Conservation (phyloP, 2,797 vertebrate species). For the Serranus cabrilla region DNA sequence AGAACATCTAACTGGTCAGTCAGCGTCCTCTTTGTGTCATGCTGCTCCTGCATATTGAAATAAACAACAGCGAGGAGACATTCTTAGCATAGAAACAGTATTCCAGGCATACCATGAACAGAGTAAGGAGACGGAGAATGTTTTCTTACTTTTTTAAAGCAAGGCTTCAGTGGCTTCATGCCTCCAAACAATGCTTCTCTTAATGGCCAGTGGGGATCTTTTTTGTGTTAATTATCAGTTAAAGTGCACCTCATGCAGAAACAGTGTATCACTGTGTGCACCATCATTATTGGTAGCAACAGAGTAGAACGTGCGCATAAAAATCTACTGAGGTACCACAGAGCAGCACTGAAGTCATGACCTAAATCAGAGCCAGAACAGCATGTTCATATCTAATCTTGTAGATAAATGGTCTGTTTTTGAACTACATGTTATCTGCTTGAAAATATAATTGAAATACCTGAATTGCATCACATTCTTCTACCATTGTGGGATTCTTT, state of each 20-base stretch:
- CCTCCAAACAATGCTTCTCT: conserved; percentile 5
- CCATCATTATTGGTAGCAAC: conserved; percentile 14
- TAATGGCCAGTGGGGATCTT: background rate
- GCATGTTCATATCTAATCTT: conserved; percentile 15
- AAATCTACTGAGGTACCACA: conserved; percentile 17
- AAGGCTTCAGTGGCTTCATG: conserved; percentile 2
- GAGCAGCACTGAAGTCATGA: conserved; percentile 22
- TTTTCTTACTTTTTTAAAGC: conserved; percentile 5
- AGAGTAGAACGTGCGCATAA: conserved; percentile 8
- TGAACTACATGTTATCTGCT: conserved; percentile 14
- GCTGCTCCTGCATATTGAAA: background rate
- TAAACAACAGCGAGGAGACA: conserved; percentile 15
- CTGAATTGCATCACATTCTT: conserved; percentile 2
- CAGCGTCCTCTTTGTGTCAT: background rate
- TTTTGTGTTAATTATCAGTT: background rate
- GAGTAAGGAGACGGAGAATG: conserved; percentile 3
- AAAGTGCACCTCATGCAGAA: conserved; percentile 21
- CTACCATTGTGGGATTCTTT: background rate
- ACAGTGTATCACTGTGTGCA: background rate
- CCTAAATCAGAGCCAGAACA: conserved; percentile 26
- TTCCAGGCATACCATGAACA: conserved; percentile 3
- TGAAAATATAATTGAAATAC: background rate
- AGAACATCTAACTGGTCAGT: conserved; percentile 18
- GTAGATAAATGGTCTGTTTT: conserved; percentile 11
- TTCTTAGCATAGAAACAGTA: conserved; percentile 18